Conservation (phyloP, 1,140 invertebrate genomes). For the Hypsibius dujardini region DNA sequence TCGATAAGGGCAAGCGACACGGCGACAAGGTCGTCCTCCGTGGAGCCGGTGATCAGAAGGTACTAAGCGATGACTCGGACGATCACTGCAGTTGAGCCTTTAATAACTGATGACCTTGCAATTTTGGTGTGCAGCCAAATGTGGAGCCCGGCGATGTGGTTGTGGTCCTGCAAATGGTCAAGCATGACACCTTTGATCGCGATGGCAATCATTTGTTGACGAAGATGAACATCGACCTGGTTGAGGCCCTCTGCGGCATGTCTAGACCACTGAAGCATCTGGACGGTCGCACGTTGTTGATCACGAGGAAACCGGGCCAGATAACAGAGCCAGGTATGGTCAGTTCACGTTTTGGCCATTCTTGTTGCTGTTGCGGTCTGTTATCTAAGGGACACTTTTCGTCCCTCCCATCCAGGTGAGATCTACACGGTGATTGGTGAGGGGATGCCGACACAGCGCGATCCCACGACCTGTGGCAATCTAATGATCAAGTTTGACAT, state of each 20-base stretch:
- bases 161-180: constrained; percentile 37
- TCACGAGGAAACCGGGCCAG: constrained; percentile 51
- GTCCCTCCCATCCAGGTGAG: constrained; percentile 29
- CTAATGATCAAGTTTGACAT: constrained; percentile 71
- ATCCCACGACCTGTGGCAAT: constrained; percentile 63
- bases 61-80: constrained; percentile 35
- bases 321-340: constrained; percentile 46
- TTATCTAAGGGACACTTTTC: constrained; percentile 31
- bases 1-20: constrained; percentile 42
- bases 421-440: constrained; percentile 37
- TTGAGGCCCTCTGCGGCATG: constrained; percentile 42
- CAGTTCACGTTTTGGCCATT: constrained; percentile 15
- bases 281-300: constrained; percentile 56
- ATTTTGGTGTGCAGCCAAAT: constrained; percentile 22
- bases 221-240: constrained; percentile 35
- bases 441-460: constrained; percentile 46
- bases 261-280: constrained; percentile 49
- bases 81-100: background rate
- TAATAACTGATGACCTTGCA: constrained; percentile 5
- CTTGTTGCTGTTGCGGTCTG: constrained; percentile 26
- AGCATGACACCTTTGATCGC: constrained; percentile 35
- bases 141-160: constrained; percentile 38
- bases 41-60: constrained; percentile 43
- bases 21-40: constrained; percentile 37
- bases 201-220: constrained; percentile 35